Evolutionary conservation across 1,140 invertebrate species (phyloP), one percentile per base, ranked within the genome.

Genomic region (Drosophila lowei): DNA sequence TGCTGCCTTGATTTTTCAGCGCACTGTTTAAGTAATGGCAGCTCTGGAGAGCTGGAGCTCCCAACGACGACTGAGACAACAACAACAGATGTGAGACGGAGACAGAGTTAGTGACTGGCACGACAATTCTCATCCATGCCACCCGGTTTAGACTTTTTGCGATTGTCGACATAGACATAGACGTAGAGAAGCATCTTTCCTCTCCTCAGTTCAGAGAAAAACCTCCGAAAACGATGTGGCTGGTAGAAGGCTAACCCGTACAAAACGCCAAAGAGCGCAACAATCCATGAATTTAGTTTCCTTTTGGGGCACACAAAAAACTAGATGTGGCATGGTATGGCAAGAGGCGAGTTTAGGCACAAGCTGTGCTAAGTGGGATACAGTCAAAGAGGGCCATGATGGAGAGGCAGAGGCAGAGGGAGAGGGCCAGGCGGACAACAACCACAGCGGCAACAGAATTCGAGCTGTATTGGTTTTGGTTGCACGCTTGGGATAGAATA

Each of bases 281-380:
- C 77, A 85, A 85, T 85, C 80, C 77, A 86, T 81, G 77, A 86
- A 77, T 85, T 85, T 81, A 86, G 81, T 86, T 85, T 86, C 68
- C 77, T 74, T 86, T 74, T 77, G 81, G 80, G 80, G 65, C 62
- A 47, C 67, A 70, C 66, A 71, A 70, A 71, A 68, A 68, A 68
- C 65, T 68, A 68, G 65, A 68, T 44, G 64, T 57, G 61, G 65
- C 63, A 67, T 21, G n/a, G 30, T 54, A 15, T 30, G 30, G 30
- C 64, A 68, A 68, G 63, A 57, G 63, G 65, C 54, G 21, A 73
- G 48, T 53, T 63, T 72, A 52, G 68, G 59, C 47, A 43, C 68
- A 73, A 73, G 41, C 70, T 72, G 68, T 57, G 59, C 9, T 46
- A 21, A 2, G 7, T 50, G 23, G 30, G n/a, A 57, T 59, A 43